Evolutionary conservation across 2,113 vertebrate genomes (phyloP), one percentile per base, ranked within the genome.

Genomic region (Rhabdornis inornatus): DNA sequence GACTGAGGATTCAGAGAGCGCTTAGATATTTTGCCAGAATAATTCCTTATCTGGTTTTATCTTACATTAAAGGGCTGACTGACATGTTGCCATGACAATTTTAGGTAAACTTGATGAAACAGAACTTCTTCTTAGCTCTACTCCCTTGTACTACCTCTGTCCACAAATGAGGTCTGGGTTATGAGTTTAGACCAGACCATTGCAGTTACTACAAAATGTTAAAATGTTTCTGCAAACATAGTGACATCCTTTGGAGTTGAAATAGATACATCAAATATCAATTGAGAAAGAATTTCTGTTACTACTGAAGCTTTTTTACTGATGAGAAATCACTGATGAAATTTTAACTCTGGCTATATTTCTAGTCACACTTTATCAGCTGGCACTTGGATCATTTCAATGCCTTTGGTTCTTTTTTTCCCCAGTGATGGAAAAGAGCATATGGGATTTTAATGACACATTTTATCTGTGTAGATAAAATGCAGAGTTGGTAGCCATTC

Each of bases 401-500:
- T 35, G 59, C 35, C 68, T 94, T 77, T 76, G 66, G 80, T 69
- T 66, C 23, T 71, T 82, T 80, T 72, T 64, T 35, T 55, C 37
- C 74, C 50, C 79, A 80, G 79, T 2, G 2, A 63, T 63, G 59
- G 71, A 74, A 93, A 90, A 88, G 45, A 70, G 33, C 63, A 74
- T 35, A 59, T 0, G 0, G 59, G 85, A 86, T 60, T 92, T 88
- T 74, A 90, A 83, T 88, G 94, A 55, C 76, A 79, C 61, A 16
- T 80, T 93, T 92, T 90, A 94, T 97, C 90, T 86, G 25, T 87
- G 35, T 7, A 89, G 95, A 94, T 94, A 95, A 94, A 88, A 93
- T 20, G 33, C 68, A 86, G 42, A 89, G 68, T 59, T 83, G 45
- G 68, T 86, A 90, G 57, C 71, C 83, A 71, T 92, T 90, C 86